Base-by-base conservation (phyloP, 2,888 invertebrate species). In the Cryptophagus acutangulus region DNA sequence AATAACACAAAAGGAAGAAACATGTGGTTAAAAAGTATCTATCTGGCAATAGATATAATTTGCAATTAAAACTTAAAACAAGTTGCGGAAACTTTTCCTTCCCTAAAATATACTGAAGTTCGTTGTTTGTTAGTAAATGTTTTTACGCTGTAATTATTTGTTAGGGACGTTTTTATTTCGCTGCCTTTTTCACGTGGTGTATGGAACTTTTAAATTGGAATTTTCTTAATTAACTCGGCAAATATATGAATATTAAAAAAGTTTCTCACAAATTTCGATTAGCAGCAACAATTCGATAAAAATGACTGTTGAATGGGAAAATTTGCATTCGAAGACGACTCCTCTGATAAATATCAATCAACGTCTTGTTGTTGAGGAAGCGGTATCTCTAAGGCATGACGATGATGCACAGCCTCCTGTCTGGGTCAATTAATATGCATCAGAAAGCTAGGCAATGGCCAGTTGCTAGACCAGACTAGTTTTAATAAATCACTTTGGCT, bases 321-420 rank as follows among this genome's bases (percentile, higher is more conserved):
- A n/a, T n/a, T n/a, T n/a, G n/a, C n/a, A n/a, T n/a, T n/a, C n/a
- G n/a, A n/a, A n/a, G n/a, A n/a, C n/a, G n/a, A n/a, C n/a, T n/a
- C n/a, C n/a, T n/a, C n/a, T n/a, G n/a, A n/a, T n/a, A 46, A 44
- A 49, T 50, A 50, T 54, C 42, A 43, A 46, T 52, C 54, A 54
- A 48, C 42, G 51, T 50, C 54, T 41, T 47, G 43, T 45, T 44
- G 3, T 26, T n/a, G 5, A 31, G 36, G 37, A 30, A 28, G 33
- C 33, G 36, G 39, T 45, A 45, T 41, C 46, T 29, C 34, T 45
- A 41, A 36, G 29, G 33, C 28, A 36, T 50, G 49, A 53, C 49
- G 49, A 50, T 54, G 54, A 54, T 49, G 50, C 52, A 52, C 45
- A 46, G 45, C 41, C 46, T 43, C 38, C 46, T 51, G 53, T 55